Conservation (phyloP, 2,113 vertebrate species). For the Rallus limicola region DNA sequence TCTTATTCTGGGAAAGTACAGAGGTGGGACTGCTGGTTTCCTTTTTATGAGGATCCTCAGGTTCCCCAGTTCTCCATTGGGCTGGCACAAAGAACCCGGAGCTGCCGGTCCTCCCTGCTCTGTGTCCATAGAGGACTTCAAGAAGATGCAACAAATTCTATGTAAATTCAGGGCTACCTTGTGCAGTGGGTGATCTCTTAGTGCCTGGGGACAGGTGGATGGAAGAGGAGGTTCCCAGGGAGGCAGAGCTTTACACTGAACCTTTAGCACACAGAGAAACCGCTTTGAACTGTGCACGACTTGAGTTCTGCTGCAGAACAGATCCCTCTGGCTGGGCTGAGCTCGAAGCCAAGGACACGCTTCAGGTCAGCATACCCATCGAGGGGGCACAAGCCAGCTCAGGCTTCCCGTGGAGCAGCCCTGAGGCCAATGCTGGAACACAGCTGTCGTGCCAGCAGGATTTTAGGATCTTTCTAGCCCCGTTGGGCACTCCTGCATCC, state of each 20-base stretch:
- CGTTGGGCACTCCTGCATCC: background rate
- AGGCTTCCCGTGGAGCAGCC: background rate
- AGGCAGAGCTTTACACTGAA: background rate
- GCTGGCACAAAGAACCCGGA: background rate
- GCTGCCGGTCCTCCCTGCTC: slow-evolving; percentile 26
- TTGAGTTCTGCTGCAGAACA: background rate
- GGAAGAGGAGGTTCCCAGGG: background rate
- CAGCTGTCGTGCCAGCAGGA: background rate
- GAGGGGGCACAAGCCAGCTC: background rate
- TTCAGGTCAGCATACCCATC: background rate
- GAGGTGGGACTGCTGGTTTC: slow-evolving; percentile 28
- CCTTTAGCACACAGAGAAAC: background rate
- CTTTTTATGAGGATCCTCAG: slow-evolving; percentile 33
- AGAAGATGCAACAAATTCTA: background rate
- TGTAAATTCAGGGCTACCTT: background rate
- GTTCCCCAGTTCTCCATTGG: background rate
- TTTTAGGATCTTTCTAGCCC: background rate
- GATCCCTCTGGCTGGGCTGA: background rate
- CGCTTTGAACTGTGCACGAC: background rate
- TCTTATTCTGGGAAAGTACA: slow-evolving; percentile 28
- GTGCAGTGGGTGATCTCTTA: background rate
- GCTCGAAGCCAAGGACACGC: background rate
- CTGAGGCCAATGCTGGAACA: rapidly evolving
- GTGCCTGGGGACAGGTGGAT: background rate
- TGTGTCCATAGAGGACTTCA: background rate